Base-by-base conservation (phyloP, 2,797 vertebrate genomes). In the Sebastes steindachneri region DNA sequence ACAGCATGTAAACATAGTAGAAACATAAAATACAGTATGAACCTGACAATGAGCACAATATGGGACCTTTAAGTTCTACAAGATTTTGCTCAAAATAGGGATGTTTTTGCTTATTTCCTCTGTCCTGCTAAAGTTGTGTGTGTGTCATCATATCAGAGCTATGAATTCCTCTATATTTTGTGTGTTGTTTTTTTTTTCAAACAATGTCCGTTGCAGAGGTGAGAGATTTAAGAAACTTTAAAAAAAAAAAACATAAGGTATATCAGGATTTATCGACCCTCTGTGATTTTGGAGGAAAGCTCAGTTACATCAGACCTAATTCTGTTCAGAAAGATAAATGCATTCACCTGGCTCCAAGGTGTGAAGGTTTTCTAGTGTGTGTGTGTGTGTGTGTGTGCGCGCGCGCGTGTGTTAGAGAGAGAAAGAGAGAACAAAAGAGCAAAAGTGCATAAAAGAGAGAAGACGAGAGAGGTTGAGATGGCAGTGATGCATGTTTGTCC, bases 281-380 rank as follows among this genome's bases (percentile, higher is more conserved):
- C 21, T 75, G 55, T 68, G 76, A 78, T 62, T 83, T 73, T 69
- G 68, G 73, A 53, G 62, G 66, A 57, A 33, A 76, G 60, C 60
- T 41, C 59, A 2, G 62, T 67, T 23, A 21, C 62, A 29, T 78
- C 73, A 83, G 83, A 71, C 84, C 85, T 83, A 41, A 41, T 86
- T 90, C 86, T 93, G 88, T 75, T 77, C 65, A 6, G 45, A 23
- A 82, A 89, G 88, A 90, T 84, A 54, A 90, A 90, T 90, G 80
- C 21, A 23, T 41, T 75, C 62, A 62, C 69, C 68, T 29, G 37
- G 57, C 54, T 41, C 15, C 23, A 35, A 75, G 51, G 88, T 75
- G 72, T 73, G 63, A 69, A 62, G 26, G 29, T 54, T 54, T 77
- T 15, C n/a, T 35, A 59, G 33, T 3, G 33, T 9, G 31, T 9